A percentile compares a stretch with the other conserved stretches of the same genome.
phyloP scores from a whole-genome alignment of 2,888 invertebrate species.

The Meteorus colon region DNA sequence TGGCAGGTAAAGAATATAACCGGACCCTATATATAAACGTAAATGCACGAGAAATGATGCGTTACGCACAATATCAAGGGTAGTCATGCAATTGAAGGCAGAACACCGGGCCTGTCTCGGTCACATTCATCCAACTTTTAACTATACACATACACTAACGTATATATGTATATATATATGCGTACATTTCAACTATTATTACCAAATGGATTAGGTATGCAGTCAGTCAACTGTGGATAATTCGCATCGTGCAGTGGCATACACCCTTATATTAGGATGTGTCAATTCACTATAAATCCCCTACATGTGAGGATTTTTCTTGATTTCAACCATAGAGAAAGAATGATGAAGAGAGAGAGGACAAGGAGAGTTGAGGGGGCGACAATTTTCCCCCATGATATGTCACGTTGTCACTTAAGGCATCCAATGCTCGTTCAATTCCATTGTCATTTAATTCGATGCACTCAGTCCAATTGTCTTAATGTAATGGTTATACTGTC shows the following conservation, averaged over 20 bases:
- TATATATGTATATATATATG: neutral
- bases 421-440: slow-evolving; percentile 20
- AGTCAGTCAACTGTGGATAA: slow-evolving; percentile 66
- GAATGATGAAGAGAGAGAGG: neutral
- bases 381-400: neutral
- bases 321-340: slow-evolving; percentile 4
- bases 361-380: neutral
- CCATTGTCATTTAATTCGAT: slow-evolving; percentile 29
- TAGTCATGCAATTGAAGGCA: slow-evolving; percentile 34
- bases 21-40: slow-evolving; percentile 18
- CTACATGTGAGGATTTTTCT: slow-evolving; percentile 22
- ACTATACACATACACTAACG: slow-evolving; percentile 47
- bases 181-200: slow-evolving; percentile 59
- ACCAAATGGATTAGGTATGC: slow-evolving; percentile 67
- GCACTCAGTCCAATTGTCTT: slow-evolving; percentile 15
- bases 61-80: slow-evolving; percentile 26
- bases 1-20: slow-evolving; percentile 56
- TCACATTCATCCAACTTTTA: slow-evolving; percentile 33
- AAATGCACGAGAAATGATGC: slow-evolving; percentile 49
- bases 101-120: slow-evolving; percentile 47
- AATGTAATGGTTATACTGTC: neutral
- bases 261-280: slow-evolving; percentile 43
- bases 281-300: slow-evolving; percentile 52
- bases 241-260: slow-evolving; percentile 54
- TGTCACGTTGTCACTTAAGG: slow-evolving; percentile 29